Base-by-base conservation (phyloP, 2,797 vertebrate species). In the Helicolenus hilgendorfi region DNA sequence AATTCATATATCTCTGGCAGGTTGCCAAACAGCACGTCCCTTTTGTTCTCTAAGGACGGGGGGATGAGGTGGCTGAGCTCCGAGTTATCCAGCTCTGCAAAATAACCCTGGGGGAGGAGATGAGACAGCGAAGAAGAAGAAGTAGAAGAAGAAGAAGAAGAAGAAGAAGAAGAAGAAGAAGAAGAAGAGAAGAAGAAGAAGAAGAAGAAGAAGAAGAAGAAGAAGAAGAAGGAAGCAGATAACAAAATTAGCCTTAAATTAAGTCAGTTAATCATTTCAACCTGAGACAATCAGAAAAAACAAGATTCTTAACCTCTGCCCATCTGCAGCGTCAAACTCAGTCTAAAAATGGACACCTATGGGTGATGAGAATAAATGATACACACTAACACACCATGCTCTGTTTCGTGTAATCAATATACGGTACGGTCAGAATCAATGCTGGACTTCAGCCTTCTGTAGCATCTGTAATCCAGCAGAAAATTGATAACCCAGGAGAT, bases 21-120 rank as follows among this genome's bases (percentile, higher is more conserved):
- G 89, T 99, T 99, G 20, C 99, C 98, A 79, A 99, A 99, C 56
- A 99, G 98, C 79, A 98, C 92, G 6, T 99, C 98, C 78, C 98
- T 98, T 94, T 98, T 99, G 93, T 98, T 98, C 89, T 98, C 97
- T 89, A 99, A 96, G 4, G 97, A 88, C 0, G 97, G 95, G 14
- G 99, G 98, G 85, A 99, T 98, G 76, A 99, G 97, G 80, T 98
- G 98, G 60, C 96, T 97, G 67, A 99, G 96, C 90, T 95, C 98
- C 0, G 98, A 97, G 92, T 98, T 98, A 80, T 98, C 98, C 96
- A 99, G 96, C 90, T 98, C 98, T 60, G 96, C 97, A 71, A 98
- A 98, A 45, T 99, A 99, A 0, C 99, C 99, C 99, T 99, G 93
- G 7, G 87, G 70, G 5, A 29, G 31, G 70, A 72, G 29, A 33